Base-by-base conservation (phyloP, 2,888 invertebrate genomes). In the Orthosia gracilis region DNA sequence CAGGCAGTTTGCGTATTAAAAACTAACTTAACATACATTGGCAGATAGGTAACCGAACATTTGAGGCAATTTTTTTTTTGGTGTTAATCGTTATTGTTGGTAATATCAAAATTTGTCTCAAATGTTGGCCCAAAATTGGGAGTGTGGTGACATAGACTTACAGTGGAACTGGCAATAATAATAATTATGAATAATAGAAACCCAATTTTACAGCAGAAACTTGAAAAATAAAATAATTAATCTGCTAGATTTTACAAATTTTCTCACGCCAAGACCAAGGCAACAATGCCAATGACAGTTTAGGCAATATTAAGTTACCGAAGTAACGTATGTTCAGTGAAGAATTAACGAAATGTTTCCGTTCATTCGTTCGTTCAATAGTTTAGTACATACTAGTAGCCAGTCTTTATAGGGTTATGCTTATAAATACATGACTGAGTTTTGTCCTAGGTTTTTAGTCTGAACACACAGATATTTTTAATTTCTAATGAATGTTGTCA, bases 391-490 rank as follows among this genome's bases (percentile, higher is more conserved):
- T 71, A 85, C 63, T 58, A 77, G 66, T 82, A 83, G 78, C 87
- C 89, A 89, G 89, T 89, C 87, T 88, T 87, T 67, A 75, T 69
- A 80, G 66, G 65, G 81, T 80, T 85, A 85, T 84, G 82, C 85
- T 87, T 89, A 88, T 78, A 73, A 66, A 82, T 82, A 84, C 76
- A 76, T 82, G 81, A 85, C 82, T 83, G 82, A 76, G 73, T 73
- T 76, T 79, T 75, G 75, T 76, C 75, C 74, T 74, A 76, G 73
- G 61, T 62, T 74, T 70, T 73, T 31, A 67, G 69, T 63, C 61
- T 66, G 13, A 54, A 73, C 63, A 58, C 69, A 64, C 13, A 67
- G 49, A 72, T 68, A 52, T 66, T 73, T 67, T 49, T 57, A 18
- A 18, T 12, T 52, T 55, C 26, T 13, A 7, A 59, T 40, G 7